Evolutionary conservation across 1,140 invertebrate species (phyloP).

Genomic region (Carposina sasakii): DNA sequence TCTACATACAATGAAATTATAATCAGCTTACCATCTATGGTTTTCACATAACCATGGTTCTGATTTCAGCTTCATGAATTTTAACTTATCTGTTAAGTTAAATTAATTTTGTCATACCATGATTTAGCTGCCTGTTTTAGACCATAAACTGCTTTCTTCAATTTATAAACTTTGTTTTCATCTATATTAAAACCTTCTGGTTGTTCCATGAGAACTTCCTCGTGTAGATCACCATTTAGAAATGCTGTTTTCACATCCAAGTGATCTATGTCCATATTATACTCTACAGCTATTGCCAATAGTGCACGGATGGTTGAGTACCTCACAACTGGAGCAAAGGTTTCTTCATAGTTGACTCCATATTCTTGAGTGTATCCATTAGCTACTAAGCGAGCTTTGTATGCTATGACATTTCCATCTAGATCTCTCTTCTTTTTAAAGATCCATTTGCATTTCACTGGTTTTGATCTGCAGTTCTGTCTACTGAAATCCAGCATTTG

Average conservation of each 20-base stretch:
- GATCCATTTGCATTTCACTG: conserved; percentile 37
- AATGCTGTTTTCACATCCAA: conserved; percentile 61
- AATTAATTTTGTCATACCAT: too few relatives aligned
- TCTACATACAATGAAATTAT: conserved; percentile 19
- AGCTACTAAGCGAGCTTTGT: conserved; percentile 57
- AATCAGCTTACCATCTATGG: neutral
- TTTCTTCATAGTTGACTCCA: conserved; percentile 49
- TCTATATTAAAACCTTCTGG: conserved; percentile 5
- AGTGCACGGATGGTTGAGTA: conserved; percentile 23
- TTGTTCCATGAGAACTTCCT: conserved; percentile 9
- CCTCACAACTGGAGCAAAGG: conserved; percentile 45
- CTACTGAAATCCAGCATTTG: conserved; percentile 32
- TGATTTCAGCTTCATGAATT: too few relatives aligned
- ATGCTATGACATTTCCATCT: conserved; percentile 25
- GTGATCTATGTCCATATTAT: conserved; percentile 33
- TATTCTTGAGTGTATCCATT: conserved; percentile 37
- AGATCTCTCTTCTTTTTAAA: conserved; percentile 35
- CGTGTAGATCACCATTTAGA: conserved; percentile 29
- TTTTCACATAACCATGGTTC: too few relatives aligned
- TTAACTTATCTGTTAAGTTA: too few relatives aligned
- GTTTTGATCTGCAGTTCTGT: conserved; percentile 24
- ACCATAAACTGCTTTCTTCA: conserved; percentile 10
- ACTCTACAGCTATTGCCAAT: conserved; percentile 36
- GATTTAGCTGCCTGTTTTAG: conserved; percentile 10
- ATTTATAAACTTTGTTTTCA: conserved; percentile 12